A percentile compares a stretch with the other conserved stretches of the same genome.
Evolutionary conservation across 2,797 vertebrate species (phyloP).

Genomic region (Hoplostethus atlanticus): DNA sequence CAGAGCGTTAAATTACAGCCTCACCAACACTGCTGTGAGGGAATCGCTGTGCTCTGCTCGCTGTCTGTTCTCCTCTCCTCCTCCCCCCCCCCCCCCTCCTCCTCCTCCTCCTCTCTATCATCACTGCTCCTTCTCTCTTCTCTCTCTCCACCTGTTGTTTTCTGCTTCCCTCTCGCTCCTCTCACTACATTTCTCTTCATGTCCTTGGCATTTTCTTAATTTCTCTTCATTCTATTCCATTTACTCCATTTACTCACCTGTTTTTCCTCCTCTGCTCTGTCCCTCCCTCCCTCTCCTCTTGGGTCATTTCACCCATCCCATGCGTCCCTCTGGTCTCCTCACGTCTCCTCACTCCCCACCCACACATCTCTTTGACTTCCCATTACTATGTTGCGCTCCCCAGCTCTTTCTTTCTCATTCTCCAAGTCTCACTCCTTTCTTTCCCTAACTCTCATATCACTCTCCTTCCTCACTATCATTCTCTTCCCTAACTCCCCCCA

Average conservation of each 20-base stretch:
- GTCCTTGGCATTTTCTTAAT: conserved; percentile 7
- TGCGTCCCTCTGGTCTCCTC: background rate
- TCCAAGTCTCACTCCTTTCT: conserved; percentile 42
- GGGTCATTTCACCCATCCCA: conserved; percentile 7
- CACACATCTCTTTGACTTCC: background rate
- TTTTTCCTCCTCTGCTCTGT: background rate
- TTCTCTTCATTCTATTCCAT: background rate
- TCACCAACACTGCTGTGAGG: conserved; percentile 72
- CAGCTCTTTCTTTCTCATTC: conserved; percentile 6
- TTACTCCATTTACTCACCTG: background rate
- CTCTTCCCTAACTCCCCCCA: conserved; percentile 15
- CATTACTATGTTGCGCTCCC: conserved; percentile 16
- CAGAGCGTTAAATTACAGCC: conserved; percentile 81
- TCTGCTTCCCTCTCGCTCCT: conserved; percentile 10
- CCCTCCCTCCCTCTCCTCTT: background rate
- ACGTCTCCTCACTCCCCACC: background rate
- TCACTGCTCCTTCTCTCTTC: conserved; percentile 42
- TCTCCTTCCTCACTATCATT: conserved; percentile 26
- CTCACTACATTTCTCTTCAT: background rate
- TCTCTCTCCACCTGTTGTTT: conserved; percentile 62
- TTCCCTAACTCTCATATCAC: conserved; percentile 48
- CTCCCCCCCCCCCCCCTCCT: conserved; percentile 25
- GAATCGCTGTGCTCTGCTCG: conserved; percentile 65
- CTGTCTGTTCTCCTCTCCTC: conserved; percentile 64
- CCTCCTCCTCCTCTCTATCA: conserved; percentile 14